Percentiles rank a stretch among this genome's conserved stretches.
phyloP scores from a whole-genome alignment of 2,888 invertebrate species.

The Dryomyza anilis region DNA sequence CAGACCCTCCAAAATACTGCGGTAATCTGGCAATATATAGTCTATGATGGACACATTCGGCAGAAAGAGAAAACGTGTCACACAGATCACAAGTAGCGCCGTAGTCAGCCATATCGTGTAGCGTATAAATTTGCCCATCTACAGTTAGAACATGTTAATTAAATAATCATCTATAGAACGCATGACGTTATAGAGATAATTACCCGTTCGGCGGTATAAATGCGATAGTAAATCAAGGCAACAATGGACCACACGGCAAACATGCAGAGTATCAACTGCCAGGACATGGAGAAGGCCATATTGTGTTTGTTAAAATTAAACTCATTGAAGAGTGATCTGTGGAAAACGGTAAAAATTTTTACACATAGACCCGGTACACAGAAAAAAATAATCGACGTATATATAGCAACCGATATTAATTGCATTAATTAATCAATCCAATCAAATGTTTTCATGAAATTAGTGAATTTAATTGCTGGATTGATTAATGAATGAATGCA shows the following conservation, averaged over 20 bases:
- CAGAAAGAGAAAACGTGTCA: slow-evolving; percentile 44
- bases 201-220: neutral
- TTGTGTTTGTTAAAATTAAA: too few species aligned
- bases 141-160: neutral
- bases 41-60: slow-evolving; percentile 40
- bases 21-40: slow-evolving; percentile 24
- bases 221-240: neutral
- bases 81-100: slow-evolving; percentile 38
- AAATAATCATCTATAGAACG: neutral
- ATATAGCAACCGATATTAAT: too few species aligned
- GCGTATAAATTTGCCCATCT: slow-evolving; percentile 44
- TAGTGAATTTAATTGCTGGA: too few species aligned
- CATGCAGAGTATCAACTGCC: neutral
- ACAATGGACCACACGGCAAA: neutral
- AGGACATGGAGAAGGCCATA: neutral
- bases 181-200: neutral
- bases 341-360: too few species aligned
- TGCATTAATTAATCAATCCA: too few species aligned
- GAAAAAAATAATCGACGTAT: too few species aligned
- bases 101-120: slow-evolving; percentile 37
- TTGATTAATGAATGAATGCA: too few species aligned
- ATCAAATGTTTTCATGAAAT: too few species aligned
- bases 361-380: too few species aligned
- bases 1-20: slow-evolving; percentile 11
- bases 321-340: neutral